phyloP scores from a whole-genome alignment of 2,113 vertebrate genomes.

The Seriola rivoliana region DNA sequence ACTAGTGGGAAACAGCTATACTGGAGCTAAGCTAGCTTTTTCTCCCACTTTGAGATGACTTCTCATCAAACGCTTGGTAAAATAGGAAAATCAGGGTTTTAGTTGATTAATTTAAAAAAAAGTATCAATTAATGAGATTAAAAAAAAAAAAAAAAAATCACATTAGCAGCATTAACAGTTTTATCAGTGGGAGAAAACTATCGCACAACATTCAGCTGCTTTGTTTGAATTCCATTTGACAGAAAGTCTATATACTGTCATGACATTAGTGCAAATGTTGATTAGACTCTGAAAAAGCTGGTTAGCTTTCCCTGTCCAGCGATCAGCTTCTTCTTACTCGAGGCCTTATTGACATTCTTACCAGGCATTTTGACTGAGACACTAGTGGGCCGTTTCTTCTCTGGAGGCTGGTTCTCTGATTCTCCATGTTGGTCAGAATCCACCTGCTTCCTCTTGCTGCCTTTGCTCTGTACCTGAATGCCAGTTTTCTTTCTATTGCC shows the following conservation, averaged over 20 bases:
- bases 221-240: background rate
- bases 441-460: constrained; percentile 88
- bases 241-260: background rate
- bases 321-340: constrained; percentile 87
- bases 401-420: constrained; percentile 84
- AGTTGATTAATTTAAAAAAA: background rate
- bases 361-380: constrained; percentile 64
- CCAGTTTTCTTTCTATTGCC: constrained; percentile 68
- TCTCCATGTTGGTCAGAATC: constrained; percentile 80
- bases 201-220: background rate
- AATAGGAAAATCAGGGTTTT: background rate
- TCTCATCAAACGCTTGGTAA: too few species aligned
- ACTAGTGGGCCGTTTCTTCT: constrained; percentile 81
- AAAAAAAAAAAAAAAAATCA: background rate
- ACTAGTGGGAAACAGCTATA: too few species aligned
- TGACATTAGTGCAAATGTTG: background rate
- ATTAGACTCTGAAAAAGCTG: constrained; percentile 89
- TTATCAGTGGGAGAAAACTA: background rate
- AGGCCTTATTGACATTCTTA: constrained; percentile 78
- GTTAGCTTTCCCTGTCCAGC: constrained; percentile 92
- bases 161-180: background rate
- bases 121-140: background rate
- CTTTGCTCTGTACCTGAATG: constrained; percentile 80
- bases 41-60: too few species aligned
- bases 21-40: too few species aligned